Percentiles rank a stretch among this genome's conserved stretches.
Conservation (phyloP, 2,113 vertebrate genomes). For the Lagopus muta region DNA sequence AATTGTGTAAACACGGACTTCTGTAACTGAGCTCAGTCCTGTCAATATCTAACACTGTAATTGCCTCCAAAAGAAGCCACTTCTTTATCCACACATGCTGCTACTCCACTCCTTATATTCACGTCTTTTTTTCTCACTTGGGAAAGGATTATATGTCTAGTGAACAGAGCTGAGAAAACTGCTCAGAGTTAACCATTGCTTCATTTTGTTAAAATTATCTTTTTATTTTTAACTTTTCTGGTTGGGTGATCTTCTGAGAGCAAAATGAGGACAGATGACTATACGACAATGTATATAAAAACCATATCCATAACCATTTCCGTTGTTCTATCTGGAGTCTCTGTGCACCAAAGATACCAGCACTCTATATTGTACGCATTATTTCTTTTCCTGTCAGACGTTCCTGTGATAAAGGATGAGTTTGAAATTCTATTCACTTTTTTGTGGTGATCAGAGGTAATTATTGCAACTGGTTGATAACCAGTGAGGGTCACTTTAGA, state of each 20-base stretch:
- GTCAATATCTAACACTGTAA: background rate
- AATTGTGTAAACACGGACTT: background rate
- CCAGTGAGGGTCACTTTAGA: background rate
- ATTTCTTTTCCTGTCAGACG: slow-evolving; percentile 4
- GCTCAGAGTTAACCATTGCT: background rate
- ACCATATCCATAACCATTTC: background rate
- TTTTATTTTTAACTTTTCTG: background rate
- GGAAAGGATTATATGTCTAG: rapidly evolving
- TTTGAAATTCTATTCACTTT: slow-evolving; percentile 7
- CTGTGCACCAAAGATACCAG: background rate
- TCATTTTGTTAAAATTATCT: background rate
- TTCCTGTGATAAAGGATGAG: background rate
- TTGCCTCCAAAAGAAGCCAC: background rate
- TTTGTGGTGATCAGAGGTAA: background rate
- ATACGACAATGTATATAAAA: background rate
- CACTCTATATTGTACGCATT: background rate
- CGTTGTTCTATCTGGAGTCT: background rate
- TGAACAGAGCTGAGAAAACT: background rate
- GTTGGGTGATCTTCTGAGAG: background rate
- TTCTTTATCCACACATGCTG: rapidly evolving
- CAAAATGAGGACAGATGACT: background rate
- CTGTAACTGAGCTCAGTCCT: background rate
- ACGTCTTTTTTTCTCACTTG: background rate
- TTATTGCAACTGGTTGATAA: background rate
- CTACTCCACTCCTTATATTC: background rate